Evolutionary conservation across 2,113 vertebrate genomes (phyloP).

Genomic region (Dolichallabes microphthalmus): DNA sequence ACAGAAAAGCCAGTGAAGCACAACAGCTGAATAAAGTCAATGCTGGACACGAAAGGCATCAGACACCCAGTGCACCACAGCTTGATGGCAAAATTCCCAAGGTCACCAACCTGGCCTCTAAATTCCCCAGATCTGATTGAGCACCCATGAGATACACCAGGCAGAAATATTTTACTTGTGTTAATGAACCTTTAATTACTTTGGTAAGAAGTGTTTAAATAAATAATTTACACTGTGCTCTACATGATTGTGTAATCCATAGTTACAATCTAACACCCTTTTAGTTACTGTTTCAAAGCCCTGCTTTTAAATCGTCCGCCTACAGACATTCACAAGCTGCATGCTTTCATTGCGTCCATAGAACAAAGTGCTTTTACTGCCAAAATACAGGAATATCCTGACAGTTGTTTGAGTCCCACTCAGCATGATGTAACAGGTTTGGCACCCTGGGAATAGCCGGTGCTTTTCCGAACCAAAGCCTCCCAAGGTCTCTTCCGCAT

Average conservation of each 20-base stretch:
- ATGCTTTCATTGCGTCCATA: not conserved
- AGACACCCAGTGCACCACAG: no score
- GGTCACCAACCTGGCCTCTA: no score
- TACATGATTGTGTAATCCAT: not conserved
- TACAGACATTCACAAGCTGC: not conserved
- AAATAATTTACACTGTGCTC: not conserved
- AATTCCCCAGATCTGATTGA: no score
- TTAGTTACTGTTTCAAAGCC: not conserved
- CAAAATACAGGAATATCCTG: not conserved
- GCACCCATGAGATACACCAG: no score
- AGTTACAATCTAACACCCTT: not conserved
- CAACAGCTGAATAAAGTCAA: no score
- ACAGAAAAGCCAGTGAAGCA: no score
- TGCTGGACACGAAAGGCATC: no score
- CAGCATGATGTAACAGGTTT: constrained; percentile 13
- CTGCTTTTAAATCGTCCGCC: not conserved
- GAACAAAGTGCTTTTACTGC: not conserved
- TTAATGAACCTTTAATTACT: not conserved
- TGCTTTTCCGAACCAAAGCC: constrained; percentile 23
- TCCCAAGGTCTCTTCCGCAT: constrained; percentile 1
- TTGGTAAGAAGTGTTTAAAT: not conserved
- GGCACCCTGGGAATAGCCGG: constrained; percentile 9
- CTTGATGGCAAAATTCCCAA: no score
- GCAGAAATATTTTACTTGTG: not conserved
- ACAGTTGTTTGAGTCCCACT: constrained; percentile 10